These are phyloP conservation scores for Coregonus ussuriensis DNA, from an alignment of 2,797 vertebrate species.

Conservation along the genomic window DNA sequence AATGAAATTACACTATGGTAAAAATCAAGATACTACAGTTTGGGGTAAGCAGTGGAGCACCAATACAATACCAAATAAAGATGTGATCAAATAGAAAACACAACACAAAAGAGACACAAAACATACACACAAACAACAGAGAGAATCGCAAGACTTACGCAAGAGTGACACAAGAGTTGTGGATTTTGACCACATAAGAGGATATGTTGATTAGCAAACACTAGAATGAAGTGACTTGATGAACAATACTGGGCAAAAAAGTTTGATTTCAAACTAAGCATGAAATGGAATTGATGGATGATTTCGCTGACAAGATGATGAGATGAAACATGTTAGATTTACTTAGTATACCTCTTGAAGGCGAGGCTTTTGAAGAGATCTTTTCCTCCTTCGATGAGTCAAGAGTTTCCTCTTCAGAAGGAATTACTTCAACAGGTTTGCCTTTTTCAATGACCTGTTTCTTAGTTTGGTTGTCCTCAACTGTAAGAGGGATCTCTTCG, in stretches of 20 bases:
- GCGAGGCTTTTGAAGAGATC: conserved; percentile 25
- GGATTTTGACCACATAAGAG: conserved; percentile 4
- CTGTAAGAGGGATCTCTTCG: background rate
- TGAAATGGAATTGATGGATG: conserved; percentile 50
- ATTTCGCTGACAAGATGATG: conserved; percentile 15
- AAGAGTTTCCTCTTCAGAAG: background rate
- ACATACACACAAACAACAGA: background rate
- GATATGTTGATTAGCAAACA: conserved; percentile 17
- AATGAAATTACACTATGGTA: conserved; percentile 55
- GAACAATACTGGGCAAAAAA: background rate
- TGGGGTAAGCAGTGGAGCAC: conserved; percentile 14
- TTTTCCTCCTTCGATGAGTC: conserved; percentile 35
- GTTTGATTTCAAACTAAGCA: conserved; percentile 52
- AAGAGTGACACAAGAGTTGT: background rate
- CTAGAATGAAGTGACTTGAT: background rate
- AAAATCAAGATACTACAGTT: conserved; percentile 33
- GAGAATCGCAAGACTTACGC: background rate
- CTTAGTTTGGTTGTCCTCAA: background rate
- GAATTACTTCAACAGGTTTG: background rate
- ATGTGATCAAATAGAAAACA: background rate
- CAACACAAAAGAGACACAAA: background rate
- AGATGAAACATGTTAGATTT: conserved; percentile 41
- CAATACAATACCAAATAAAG: background rate
- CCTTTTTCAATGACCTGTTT: background rate
- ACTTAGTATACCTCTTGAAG: conserved; percentile 59